Evolutionary conservation across 1,140 invertebrate genomes (phyloP).

Genomic region (Cecropterus lyciades): DNA sequence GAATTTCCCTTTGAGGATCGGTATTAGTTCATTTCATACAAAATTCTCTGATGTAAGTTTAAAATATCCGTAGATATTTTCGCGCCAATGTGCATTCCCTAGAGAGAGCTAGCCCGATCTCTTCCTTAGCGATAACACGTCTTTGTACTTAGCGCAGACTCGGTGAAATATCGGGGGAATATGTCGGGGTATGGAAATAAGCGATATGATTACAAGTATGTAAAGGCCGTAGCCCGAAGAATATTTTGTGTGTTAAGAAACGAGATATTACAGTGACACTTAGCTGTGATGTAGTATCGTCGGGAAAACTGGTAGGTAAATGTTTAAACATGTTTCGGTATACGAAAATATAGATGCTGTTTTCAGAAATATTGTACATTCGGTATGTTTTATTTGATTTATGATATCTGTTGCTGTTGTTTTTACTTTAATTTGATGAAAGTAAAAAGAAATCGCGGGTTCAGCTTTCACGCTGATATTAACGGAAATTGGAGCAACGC

Average conservation of each 20-base stretch:
- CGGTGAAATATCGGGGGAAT: slow-evolving; percentile 7
- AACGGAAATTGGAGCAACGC: too few species aligned
- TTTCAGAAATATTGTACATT: too few species aligned
- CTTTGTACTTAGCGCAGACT: slow-evolving; percentile 27
- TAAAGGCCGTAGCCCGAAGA: neutral
- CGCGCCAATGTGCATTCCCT: slow-evolving; percentile 14
- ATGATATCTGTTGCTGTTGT: too few species aligned
- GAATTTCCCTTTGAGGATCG: neutral
- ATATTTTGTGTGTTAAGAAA: slow-evolving; percentile 7
- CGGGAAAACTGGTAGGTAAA: neutral
- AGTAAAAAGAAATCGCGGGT: too few species aligned
- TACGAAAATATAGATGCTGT: too few species aligned
- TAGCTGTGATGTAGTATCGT: neutral
- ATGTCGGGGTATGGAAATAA: slow-evolving; percentile 21
- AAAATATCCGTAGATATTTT: slow-evolving; percentile 18
- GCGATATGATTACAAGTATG: slow-evolving; percentile 20
- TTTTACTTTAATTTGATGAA: too few species aligned
- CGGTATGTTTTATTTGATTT: too few species aligned
- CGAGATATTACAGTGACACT: slow-evolving; percentile 2
- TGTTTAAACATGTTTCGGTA: too few species aligned
- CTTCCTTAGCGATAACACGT: slow-evolving; percentile 28
- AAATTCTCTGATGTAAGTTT: slow-evolving; percentile 19
- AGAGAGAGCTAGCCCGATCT: slow-evolving; percentile 9
- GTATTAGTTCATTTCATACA: slow-evolving; percentile 10
- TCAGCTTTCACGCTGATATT: too few species aligned